These are phyloP conservation scores for Momotus momota DNA, from an alignment of 2,797 vertebrate genomes.

Conservation along the genomic window DNA sequence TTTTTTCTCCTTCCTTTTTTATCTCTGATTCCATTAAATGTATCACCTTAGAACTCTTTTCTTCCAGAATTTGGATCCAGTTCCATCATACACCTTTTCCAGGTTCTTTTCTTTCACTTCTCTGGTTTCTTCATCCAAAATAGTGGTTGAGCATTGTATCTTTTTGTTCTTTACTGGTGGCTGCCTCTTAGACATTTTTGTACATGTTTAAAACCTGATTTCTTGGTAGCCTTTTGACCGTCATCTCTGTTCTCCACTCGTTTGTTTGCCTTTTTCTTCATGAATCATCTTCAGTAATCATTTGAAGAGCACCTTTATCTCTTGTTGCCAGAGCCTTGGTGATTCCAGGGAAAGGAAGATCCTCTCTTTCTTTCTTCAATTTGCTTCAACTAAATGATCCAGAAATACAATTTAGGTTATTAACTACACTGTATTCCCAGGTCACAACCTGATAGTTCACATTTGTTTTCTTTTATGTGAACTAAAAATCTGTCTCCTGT, in stretches of 20 bases:
- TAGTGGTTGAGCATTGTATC: neutral
- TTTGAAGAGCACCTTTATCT: neutral
- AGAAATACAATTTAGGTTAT: neutral
- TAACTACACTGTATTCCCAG: neutral
- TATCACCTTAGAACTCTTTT: neutral
- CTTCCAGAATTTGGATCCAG: neutral
- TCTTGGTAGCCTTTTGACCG: neutral
- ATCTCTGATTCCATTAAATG: neutral
- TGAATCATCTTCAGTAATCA: neutral
- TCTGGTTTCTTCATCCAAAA: neutral
- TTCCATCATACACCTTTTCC: neutral
- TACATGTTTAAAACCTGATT: neutral
- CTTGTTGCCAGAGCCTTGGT: neutral
- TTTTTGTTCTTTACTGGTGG: neutral
- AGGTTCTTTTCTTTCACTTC: neutral
- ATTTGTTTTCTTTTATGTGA: neutral
- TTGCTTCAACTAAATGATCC: neutral
- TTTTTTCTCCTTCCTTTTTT: neutral
- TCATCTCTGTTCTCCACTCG: neutral
- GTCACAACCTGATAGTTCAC: neutral
- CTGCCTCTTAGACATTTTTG: neutral
- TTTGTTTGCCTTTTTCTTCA: neutral
- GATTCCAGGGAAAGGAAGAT: too few relatives aligned
- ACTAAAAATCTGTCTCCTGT: neutral
- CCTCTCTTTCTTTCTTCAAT: neutral